These are phyloP conservation scores for Poeciliopsis occidentalis DNA, from an alignment of 2,113 vertebrate genomes.

Conservation along the genomic window DNA sequence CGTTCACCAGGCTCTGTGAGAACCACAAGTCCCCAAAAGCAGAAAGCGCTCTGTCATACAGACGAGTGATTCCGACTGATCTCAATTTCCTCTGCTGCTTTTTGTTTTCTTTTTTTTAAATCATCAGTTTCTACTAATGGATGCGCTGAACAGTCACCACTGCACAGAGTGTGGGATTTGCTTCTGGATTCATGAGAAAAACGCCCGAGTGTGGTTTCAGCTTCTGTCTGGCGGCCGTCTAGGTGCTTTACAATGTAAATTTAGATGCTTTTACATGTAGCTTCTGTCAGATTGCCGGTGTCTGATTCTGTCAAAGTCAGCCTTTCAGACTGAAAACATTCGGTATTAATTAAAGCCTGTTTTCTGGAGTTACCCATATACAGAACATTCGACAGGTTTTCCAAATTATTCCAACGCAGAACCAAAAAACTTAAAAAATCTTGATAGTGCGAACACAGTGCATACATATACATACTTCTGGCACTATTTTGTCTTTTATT, in stretches of 20 bases:
- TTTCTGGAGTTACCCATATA: conserved; percentile 73
- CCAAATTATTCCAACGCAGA: conserved; percentile 71
- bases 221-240: conserved; percentile 80
- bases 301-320: conserved; percentile 62
- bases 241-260: conserved; percentile 43
- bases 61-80: conserved; percentile 66
- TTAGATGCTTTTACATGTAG: conserved; percentile 53
- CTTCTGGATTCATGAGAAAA: conserved; percentile 45
- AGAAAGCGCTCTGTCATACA: conserved; percentile 70
- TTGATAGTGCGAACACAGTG: conserved; percentile 76
- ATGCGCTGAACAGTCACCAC: conserved; percentile 93
- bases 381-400: conserved; percentile 77
- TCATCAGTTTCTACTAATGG: conserved; percentile 42
- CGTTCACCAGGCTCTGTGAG: conserved; percentile 48
- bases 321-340: conserved; percentile 68
- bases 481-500: conserved; percentile 50
- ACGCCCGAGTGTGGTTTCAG: conserved; percentile 76
- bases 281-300: conserved; percentile 45
- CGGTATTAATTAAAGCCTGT: conserved; percentile 75
- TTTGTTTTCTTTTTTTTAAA: background rate
- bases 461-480: conserved; percentile 76
- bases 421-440: conserved; percentile 54
- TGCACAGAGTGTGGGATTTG: conserved; percentile 86
- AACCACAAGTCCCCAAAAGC: conserved; percentile 39
- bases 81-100: conserved; percentile 37